phyloP scores from a whole-genome alignment of 2,888 invertebrate species.

The Thera obeliscata region DNA sequence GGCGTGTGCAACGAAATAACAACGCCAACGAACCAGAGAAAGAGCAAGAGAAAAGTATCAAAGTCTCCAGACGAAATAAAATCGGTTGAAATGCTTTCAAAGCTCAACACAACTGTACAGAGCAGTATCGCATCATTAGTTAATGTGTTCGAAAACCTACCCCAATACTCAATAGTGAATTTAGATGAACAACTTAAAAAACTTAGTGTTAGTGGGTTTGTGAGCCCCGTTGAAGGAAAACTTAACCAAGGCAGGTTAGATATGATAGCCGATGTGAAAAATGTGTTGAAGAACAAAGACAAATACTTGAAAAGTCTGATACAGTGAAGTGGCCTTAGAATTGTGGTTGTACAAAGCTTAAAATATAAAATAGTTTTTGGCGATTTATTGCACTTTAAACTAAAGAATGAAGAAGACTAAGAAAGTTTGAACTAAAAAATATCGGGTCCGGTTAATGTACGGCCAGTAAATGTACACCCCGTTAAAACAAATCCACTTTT shows the following conservation, averaged over 20 bases:
- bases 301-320: slow-evolving; percentile 78
- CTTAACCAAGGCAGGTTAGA: slow-evolving; percentile 77
- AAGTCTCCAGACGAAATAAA: slow-evolving; percentile 75
- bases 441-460: no score
- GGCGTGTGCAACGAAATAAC: slow-evolving; percentile 83
- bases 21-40: slow-evolving; percentile 79
- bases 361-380: not conserved
- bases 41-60: slow-evolving; percentile 83
- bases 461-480: no score
- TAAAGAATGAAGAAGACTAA: not conserved
- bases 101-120: slow-evolving; percentile 66
- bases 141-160: slow-evolving; percentile 73
- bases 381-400: not conserved
- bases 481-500: no score
- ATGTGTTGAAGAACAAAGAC: slow-evolving; percentile 81
- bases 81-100: slow-evolving; percentile 60
- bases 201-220: slow-evolving; percentile 65
- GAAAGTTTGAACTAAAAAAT: not conserved
- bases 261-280: slow-evolving; percentile 79
- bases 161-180: slow-evolving; percentile 59
- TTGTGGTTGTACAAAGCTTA: slow-evolving; percentile 22
- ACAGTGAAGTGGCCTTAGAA: slow-evolving; percentile 56
- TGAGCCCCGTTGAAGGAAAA: slow-evolving; percentile 72
- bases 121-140: slow-evolving; percentile 66
- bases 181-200: slow-evolving; percentile 69